These are phyloP conservation scores for Chaetodon auriga DNA, from an alignment of 2,113 vertebrate species.

Conservation along the genomic window DNA sequence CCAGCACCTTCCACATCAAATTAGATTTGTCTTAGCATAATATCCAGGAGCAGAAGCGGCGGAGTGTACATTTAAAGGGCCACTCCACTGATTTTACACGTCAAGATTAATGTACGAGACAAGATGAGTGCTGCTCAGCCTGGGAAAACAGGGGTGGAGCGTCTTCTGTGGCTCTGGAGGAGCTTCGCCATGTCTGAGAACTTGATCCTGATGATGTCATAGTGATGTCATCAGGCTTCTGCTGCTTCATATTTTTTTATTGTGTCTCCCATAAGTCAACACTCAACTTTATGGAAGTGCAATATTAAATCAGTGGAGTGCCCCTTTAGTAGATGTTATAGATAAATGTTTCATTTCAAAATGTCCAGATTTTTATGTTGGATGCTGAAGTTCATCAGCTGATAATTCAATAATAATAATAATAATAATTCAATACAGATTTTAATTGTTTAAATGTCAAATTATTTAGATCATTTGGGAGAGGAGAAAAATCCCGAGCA, in stretches of 20 bases:
- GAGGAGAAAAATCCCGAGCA: not conserved
- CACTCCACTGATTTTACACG: not conserved
- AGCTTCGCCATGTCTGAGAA: not conserved
- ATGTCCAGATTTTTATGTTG: not conserved
- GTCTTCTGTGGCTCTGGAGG: not conserved
- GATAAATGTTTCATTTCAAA: not conserved
- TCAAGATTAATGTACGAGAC: not conserved
- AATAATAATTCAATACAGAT: too few species aligned
- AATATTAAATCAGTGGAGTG: not conserved
- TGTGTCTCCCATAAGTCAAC: not conserved
- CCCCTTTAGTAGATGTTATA: not conserved
- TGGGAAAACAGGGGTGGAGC: not conserved
- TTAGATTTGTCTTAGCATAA: not conserved
- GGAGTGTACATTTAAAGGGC: not conserved
- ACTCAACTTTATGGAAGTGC: not conserved
- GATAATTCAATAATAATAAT: not conserved
- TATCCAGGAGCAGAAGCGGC: not conserved
- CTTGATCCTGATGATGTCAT: not conserved
- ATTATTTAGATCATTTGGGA: not conserved
- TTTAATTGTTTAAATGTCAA: not conserved
- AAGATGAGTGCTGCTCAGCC: not conserved
- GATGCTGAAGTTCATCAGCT: not conserved
- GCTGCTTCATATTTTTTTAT: too few species aligned
- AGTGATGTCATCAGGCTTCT: not conserved
- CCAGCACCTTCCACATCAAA: constrained; percentile 20